phyloP scores from a whole-genome alignment of 2,797 vertebrate species.

The Sebastes dallii region DNA sequence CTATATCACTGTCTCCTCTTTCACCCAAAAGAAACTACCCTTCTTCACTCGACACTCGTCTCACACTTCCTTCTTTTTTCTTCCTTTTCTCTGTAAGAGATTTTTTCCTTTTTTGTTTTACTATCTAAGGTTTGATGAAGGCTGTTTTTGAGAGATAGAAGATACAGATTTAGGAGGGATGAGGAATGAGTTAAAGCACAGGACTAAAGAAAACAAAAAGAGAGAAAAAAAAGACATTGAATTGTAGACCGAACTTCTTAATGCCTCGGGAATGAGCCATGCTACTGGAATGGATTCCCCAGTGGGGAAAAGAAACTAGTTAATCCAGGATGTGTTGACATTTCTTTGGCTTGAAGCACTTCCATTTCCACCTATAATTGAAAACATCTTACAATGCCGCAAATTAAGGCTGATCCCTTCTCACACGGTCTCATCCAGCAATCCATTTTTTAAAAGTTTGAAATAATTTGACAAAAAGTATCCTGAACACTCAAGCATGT shows the following conservation, averaged over 20 bases:
- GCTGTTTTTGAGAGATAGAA: background rate
- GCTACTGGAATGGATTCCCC: slow-evolving; percentile 49
- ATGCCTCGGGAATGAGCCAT: slow-evolving; percentile 35
- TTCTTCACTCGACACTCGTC: background rate
- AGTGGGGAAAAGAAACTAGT: slow-evolving; percentile 36
- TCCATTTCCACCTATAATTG: slow-evolving; percentile 58
- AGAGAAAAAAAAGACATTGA: slow-evolving; percentile 7
- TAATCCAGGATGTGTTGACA: slow-evolving; percentile 65
- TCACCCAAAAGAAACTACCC: background rate
- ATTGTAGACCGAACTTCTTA: slow-evolving; percentile 13
- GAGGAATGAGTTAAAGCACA: slow-evolving; percentile 3
- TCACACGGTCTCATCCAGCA: slow-evolving; percentile 3
- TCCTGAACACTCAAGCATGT: background rate
- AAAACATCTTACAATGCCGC: slow-evolving; percentile 51
- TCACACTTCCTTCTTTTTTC: background rate
- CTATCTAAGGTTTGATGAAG: background rate
- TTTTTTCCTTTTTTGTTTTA: background rate
- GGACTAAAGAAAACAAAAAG: slow-evolving; percentile 29
- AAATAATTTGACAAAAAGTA: background rate
- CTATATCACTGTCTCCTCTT: background rate
- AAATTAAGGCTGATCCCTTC: slow-evolving; percentile 34
- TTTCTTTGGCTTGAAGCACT: slow-evolving; percentile 52
- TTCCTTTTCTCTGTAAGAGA: background rate
- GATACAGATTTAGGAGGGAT: background rate
- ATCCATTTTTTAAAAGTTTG: slow-evolving; percentile 10